Percentiles rank a stretch among this genome's conserved stretches.
These are phyloP conservation scores for Paratilapia polleni DNA, from an alignment of 2,113 vertebrate species.

Conservation along the genomic window DNA sequence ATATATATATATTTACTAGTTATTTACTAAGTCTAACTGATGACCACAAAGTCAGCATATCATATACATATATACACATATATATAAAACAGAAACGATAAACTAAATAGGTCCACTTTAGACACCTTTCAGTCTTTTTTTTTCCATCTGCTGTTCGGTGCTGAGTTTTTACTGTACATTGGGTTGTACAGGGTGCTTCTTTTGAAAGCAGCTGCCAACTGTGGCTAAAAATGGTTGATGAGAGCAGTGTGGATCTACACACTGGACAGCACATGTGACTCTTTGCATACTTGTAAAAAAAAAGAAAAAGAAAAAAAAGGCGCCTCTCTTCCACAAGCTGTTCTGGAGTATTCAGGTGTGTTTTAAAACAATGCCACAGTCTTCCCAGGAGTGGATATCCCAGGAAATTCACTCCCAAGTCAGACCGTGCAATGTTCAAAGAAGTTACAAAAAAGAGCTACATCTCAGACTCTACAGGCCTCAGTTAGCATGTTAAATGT, in stretches of 20 bases:
- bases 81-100: not conserved
- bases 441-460: too few species aligned
- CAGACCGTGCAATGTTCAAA: too few species aligned
- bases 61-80: too few species aligned
- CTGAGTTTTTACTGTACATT: not conserved
- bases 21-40: too few species aligned
- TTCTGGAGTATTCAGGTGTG: not conserved
- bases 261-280: accelerated
- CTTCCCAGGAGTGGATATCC: too few species aligned
- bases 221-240: accelerated
- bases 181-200: not conserved
- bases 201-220: not conserved
- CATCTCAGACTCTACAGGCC: too few species aligned
- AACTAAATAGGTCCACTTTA: not conserved
- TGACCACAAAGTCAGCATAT: too few species aligned
- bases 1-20: too few species aligned
- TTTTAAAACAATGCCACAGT: not conserved
- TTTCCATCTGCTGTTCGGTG: not conserved
- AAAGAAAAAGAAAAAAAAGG: too few species aligned
- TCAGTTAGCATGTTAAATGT: too few species aligned
- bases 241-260: not conserved
- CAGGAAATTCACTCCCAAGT: too few species aligned
- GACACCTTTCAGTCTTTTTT: not conserved
- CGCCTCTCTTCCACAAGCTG: accelerated
- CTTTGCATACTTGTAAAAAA: not conserved